These are phyloP conservation scores for Neocrepidodera transversa DNA, from an alignment of 2,888 invertebrate species.

Conservation along the genomic window DNA sequence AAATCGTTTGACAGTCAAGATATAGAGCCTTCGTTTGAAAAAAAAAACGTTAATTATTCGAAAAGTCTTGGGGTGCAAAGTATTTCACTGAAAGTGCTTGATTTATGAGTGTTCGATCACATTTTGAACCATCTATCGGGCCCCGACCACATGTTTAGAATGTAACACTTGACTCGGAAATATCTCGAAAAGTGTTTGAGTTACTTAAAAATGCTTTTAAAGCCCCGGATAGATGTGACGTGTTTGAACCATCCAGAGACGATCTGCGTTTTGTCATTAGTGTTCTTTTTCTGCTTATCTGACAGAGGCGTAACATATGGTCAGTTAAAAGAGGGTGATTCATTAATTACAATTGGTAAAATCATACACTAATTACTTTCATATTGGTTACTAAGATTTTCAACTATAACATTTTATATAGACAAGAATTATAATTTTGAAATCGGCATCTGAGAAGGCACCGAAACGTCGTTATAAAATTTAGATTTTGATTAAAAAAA, in stretches of 20 bases:
- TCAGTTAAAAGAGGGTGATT: no score
- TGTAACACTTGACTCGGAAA: constrained; percentile 53
- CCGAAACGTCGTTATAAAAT: no score
- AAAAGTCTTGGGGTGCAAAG: constrained; percentile 15
- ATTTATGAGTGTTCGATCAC: constrained; percentile 26
- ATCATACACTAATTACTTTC: no score
- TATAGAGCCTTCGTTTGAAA: constrained; percentile 1
- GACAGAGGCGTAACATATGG: background rate
- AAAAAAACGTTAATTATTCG: constrained; percentile 26
- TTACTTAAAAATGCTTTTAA: constrained; percentile 60
- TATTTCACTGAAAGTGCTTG: constrained; percentile 10
- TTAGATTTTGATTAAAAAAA: no score
- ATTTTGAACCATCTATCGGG: constrained; percentile 9
- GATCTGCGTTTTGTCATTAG: constrained; percentile 53
- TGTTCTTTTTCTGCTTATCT: background rate
- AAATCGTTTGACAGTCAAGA: constrained; percentile 5
- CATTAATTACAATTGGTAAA: no score
- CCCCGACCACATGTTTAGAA: constrained; percentile 51
- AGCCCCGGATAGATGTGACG: constrained; percentile 46
- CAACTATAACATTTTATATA: no score
- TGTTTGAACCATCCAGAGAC: constrained; percentile 14
- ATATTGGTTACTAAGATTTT: no score
- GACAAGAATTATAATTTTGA: no score
- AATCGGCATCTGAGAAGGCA: no score
- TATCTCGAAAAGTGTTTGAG: constrained; percentile 56